phyloP scores from a whole-genome alignment of 2,113 vertebrate genomes.

The Puntigrus tetrazona region DNA sequence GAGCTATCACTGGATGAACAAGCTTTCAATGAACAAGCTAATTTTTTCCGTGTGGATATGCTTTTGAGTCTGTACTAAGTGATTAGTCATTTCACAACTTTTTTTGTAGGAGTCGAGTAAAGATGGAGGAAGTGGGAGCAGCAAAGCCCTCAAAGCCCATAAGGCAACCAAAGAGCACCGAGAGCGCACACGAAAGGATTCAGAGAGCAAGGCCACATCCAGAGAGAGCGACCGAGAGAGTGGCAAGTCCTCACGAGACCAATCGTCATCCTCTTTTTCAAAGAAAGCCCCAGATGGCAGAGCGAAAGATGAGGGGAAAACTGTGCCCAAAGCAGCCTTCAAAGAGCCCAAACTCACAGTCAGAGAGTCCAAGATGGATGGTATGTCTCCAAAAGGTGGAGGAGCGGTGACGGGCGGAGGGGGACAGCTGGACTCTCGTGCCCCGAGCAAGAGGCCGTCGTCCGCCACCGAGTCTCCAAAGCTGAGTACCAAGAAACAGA shows the following conservation, averaged over 20 bases:
- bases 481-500: constrained; percentile 90
- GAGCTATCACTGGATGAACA: background rate
- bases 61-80: background rate
- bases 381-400: constrained; percentile 89
- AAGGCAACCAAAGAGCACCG: constrained; percentile 93
- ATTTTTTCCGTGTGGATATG: background rate
- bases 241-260: constrained; percentile 69
- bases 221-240: constrained; percentile 84
- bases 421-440: constrained; percentile 78
- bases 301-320: constrained; percentile 89
- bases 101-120: constrained; percentile 74
- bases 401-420: constrained; percentile 71
- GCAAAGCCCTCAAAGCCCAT: constrained; percentile 87
- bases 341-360: constrained; percentile 95
- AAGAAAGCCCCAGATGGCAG: constrained; percentile 87
- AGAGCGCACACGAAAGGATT: constrained; percentile 90
- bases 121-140: constrained; percentile 76
- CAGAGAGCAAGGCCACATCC: constrained; percentile 87
- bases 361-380: constrained; percentile 92
- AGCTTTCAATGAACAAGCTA: background rate
- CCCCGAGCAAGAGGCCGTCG: constrained; percentile 87
- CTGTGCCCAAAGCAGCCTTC: constrained; percentile 89
- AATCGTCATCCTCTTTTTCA: constrained; percentile 70
- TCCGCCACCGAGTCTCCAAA: constrained; percentile 85
- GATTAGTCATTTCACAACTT: background rate